These are phyloP conservation scores for Alces alces DNA, from an alignment of 2,113 vertebrate species.

Conservation along the genomic window DNA sequence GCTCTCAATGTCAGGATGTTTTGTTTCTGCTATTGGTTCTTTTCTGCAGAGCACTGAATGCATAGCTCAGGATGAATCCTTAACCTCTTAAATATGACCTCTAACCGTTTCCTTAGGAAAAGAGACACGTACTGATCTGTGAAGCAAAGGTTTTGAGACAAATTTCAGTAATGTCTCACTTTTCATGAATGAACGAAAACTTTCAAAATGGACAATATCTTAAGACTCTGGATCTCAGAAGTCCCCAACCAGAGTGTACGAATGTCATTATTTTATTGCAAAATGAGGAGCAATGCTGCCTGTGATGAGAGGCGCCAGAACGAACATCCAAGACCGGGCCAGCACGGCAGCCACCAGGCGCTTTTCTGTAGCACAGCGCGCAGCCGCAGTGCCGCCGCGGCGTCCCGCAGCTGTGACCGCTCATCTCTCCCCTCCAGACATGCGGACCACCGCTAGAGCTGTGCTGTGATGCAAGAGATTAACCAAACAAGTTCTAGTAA, in stretches of 20 bases:
- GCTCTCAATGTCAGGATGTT: neutral
- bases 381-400: neutral
- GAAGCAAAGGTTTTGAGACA: neutral
- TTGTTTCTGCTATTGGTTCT: neutral
- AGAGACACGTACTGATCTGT: neutral
- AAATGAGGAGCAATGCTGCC: neutral
- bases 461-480: neutral
- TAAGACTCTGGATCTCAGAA: neutral
- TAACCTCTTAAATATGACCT: neutral
- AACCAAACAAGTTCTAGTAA: neutral
- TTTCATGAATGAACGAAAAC: neutral
- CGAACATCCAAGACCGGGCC: rapidly evolving
- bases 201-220: neutral
- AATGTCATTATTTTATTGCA: neutral
- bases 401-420: rapidly evolving
- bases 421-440: neutral
- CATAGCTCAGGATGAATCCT: neutral
- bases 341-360: neutral
- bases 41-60: neutral
- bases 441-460: neutral
- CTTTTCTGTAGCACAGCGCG: neutral
- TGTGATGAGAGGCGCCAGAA: neutral
- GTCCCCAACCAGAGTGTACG: rapidly evolving
- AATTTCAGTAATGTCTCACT: neutral
- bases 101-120: neutral